Evolutionary conservation across 2,888 invertebrate species (phyloP).

Genomic region (Ecdyonurus torrentis): DNA sequence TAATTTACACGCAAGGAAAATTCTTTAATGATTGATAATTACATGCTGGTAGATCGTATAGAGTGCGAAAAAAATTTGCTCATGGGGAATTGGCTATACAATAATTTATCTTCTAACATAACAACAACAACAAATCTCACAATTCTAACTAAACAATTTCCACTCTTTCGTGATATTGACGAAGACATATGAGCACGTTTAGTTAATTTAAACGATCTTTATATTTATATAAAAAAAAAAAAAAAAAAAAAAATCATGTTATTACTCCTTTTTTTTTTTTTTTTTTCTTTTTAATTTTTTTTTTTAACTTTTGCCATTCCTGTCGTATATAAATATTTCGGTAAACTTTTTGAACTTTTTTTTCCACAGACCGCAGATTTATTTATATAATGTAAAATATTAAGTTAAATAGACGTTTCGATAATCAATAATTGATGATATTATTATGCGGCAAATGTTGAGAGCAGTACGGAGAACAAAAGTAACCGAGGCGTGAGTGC

Average conservation of each 20-base stretch:
- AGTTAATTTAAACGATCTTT: neutral
- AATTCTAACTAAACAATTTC: neutral
- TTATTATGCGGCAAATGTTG: neutral
- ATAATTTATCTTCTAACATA: neutral
- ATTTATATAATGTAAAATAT: no score
- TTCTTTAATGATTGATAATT: neutral
- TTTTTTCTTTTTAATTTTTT: neutral
- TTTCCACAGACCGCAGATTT: no score
- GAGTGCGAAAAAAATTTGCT: neutral
- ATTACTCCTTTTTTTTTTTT: neutral
- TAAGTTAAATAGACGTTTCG: neutral
- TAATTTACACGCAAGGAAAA: neutral
- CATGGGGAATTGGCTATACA: neutral
- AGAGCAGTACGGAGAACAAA: no score
- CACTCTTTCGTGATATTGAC: neutral
- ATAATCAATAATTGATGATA: neutral
- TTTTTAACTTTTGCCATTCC: no score
- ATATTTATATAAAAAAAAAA: neutral
- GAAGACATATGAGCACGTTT: neutral
- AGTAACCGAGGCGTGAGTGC: no score
- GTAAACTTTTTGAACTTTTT: no score
- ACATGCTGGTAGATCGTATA: neutral
- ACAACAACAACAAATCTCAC: neutral
- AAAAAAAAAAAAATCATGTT: neutral
- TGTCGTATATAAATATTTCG: no score